Evolutionary conservation across 2,888 invertebrate species (phyloP), one percentile per base, ranked within the genome.

Genomic region (Microplitis deprimator): DNA sequence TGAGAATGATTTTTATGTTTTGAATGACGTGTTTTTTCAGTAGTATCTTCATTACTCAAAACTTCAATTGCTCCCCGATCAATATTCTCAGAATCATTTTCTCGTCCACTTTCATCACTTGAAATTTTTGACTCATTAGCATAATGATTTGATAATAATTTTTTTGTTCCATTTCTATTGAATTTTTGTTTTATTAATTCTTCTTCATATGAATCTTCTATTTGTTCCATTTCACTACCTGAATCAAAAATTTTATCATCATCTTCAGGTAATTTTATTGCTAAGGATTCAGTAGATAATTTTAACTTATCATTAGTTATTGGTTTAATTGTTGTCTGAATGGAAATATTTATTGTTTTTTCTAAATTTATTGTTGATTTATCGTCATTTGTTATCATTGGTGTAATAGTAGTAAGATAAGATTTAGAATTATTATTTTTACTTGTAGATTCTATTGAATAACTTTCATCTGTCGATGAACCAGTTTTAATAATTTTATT

Each of bases 41-140:
- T 79, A 3, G 79, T 72, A 41, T 84, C 84, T 40, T 81, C 83
- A 71, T 84, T 84, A 75, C 81, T 81, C 61, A 80, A 75, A 13
- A 80, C 77, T 77, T 81, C 82, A 6, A 79, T 68, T 17, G 80
- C 81, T 4, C 78, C 80, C n/a, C n/a, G 41, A 71, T 75, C 74
- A 1, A 64, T 59, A 16, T 29, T 75, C 10, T 75, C 79, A 1
- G 79, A 80, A 16, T 72, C 80, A 16, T 80, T 81, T 10, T 80
- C 79, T 8, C 68, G 73, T 39, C 73, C 73, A 13, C 75, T 78
- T 68, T 82, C 81, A 59, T 80, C 79, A n/a, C 77, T 77, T 29
- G 50, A 67, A 1, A 40, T 61, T 41, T 50, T 50, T 50, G 50
- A 50, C 8, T 50, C 13, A 50, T 13, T 13, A 4, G 10, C 8